These are phyloP conservation scores for Perodicticus potto DNA, from an alignment of 2,797 vertebrate genomes.

Conservation along the genomic window DNA sequence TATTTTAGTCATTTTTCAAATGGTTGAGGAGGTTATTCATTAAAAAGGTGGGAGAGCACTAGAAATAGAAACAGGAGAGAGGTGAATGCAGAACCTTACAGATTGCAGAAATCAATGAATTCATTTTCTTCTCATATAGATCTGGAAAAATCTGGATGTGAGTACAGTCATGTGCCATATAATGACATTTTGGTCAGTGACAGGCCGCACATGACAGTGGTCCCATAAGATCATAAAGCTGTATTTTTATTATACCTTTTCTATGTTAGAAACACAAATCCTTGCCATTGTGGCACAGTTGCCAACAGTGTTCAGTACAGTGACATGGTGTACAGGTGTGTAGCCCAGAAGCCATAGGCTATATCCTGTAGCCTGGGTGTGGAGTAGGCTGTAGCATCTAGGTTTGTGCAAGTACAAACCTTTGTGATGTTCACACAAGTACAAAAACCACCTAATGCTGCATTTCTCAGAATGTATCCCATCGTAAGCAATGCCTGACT, in stretches of 20 bases:
- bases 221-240: not conserved
- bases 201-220: not conserved
- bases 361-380: not conserved
- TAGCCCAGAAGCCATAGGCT: not conserved
- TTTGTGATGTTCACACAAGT: not conserved
- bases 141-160: not conserved
- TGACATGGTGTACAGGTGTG: not conserved
- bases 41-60: constrained; percentile 1
- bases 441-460: not conserved
- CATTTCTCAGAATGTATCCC: not conserved
- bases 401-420: not conserved
- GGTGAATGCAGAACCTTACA: not conserved
- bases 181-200: not conserved
- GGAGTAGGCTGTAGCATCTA: not conserved
- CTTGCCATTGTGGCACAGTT: not conserved
- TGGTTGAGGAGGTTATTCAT: not conserved
- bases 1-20: not conserved
- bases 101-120: not conserved
- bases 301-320: not conserved
- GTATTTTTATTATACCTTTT: not conserved
- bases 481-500: not conserved
- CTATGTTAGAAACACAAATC: not conserved
- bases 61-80: not conserved
- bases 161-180: not conserved
- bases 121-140: not conserved